These are phyloP conservation scores for Drosophila seclusa DNA, from an alignment of 2,888 invertebrate genomes.

Conservation along the genomic window DNA sequence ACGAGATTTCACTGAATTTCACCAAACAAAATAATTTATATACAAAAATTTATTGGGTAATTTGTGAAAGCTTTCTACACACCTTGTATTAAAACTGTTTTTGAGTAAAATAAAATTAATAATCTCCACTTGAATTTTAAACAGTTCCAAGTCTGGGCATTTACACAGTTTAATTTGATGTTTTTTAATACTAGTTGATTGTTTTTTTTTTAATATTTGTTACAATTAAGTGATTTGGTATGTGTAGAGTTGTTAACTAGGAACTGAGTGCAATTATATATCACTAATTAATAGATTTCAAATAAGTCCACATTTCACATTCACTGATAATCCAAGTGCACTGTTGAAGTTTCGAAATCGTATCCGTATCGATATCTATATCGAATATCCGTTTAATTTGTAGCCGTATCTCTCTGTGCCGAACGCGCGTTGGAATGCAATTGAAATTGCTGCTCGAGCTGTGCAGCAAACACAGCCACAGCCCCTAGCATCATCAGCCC, in stretches of 20 bases:
- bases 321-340: constrained; percentile 73
- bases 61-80: constrained; percentile 13
- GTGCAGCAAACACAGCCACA: constrained; percentile 35
- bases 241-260: constrained; percentile 16
- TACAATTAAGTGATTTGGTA: constrained; percentile 19
- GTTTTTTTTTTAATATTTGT: neutral
- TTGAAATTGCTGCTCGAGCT: constrained; percentile 61
- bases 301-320: constrained; percentile 30
- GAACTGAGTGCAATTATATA: constrained; percentile 32
- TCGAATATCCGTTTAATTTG: constrained; percentile 39
- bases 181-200: constrained; percentile 7
- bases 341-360: constrained; percentile 19
- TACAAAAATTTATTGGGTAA: neutral
- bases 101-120: neutral
- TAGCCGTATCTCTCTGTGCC: constrained; percentile 60
- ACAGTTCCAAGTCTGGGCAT: neutral
- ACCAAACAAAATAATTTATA: neutral
- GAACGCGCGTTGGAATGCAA: constrained; percentile 80
- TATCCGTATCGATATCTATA: constrained; percentile 29
- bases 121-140: neutral
- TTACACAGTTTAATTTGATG: constrained; percentile 3
- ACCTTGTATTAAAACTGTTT: constrained; percentile 20
- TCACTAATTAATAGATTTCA: constrained; percentile 22
- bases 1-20: neutral
- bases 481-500: constrained; percentile 56